These are phyloP conservation scores for Acanthosepion esculentum DNA, from an alignment of 2,888 invertebrate species.

Conservation along the genomic window DNA sequence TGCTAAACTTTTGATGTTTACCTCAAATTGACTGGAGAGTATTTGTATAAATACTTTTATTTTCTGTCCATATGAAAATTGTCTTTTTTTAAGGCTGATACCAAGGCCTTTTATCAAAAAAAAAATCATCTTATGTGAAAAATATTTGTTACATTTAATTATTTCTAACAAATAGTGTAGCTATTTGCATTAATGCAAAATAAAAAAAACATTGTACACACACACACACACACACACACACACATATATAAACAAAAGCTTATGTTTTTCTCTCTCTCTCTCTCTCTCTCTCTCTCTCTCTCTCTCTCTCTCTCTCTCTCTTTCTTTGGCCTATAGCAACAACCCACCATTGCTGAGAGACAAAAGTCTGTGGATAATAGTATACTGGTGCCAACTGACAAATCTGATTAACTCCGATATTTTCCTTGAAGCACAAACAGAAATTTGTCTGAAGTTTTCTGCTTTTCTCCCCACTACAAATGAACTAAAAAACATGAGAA, in stretches of 20 bases:
- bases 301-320: not conserved
- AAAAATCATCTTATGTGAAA: not conserved
- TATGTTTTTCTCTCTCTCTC: no score
- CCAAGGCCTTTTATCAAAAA: not conserved
- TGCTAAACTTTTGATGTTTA: no score
- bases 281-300: not conserved
- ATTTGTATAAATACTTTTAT: no score
- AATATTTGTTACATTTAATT: not conserved
- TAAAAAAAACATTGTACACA: not conserved
- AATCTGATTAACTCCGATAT: not conserved
- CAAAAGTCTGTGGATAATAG: conserved; percentile 18
- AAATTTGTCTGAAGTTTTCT: not conserved
- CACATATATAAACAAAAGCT: no score
- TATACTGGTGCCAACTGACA: not conserved
- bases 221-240: no score
- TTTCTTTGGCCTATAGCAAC: not conserved
- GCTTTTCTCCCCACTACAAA: no score
- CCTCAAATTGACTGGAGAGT: no score
- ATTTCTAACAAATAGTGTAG: not conserved
- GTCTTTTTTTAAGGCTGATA: no score
- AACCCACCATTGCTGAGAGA: not conserved
- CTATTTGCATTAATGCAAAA: not conserved
- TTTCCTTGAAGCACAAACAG: conserved; percentile 6
- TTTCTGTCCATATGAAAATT: no score
- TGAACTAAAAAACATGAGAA: not conserved